phyloP scores from a whole-genome alignment of 2,888 invertebrate genomes.

The Anarsia innoxiella region DNA sequence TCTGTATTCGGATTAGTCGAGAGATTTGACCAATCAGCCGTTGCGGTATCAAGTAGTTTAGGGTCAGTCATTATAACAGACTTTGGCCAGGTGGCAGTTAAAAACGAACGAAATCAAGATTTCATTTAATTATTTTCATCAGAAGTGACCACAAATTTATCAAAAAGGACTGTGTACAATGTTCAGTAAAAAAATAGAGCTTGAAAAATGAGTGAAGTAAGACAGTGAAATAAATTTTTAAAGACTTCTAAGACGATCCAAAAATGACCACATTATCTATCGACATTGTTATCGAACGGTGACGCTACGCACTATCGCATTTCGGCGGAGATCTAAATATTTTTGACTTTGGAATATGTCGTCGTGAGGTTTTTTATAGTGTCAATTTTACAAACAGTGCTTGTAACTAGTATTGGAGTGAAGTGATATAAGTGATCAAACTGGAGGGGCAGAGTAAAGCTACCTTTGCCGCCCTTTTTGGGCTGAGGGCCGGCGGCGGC shows the following conservation, averaged over 20 bases:
- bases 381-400: constrained; percentile 19
- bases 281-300: no score
- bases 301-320: constrained; percentile 16
- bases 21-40: constrained; percentile 17
- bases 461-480: constrained; percentile 78
- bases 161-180: no score
- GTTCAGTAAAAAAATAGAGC: no score
- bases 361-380: constrained; percentile 24
- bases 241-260: no score
- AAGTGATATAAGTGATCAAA: constrained; percentile 58
- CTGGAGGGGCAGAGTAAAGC: constrained; percentile 80
- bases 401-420: constrained; percentile 29
- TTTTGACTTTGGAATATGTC: constrained; percentile 29
- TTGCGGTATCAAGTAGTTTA: constrained; percentile 16
- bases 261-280: no score
- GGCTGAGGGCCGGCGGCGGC: constrained; percentile 79
- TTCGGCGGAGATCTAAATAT: no score
- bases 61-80: constrained; percentile 16
- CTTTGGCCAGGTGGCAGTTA: no score
- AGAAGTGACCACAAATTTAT: no score
- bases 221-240: no score
- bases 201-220: no score
- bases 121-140: no score
- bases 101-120: no score
- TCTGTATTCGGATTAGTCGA: constrained; percentile 20